Evolutionary conservation across 1,140 invertebrate species (phyloP), one percentile per base, ranked within the genome.

Genomic region (Spodoptera frugiperda): DNA sequence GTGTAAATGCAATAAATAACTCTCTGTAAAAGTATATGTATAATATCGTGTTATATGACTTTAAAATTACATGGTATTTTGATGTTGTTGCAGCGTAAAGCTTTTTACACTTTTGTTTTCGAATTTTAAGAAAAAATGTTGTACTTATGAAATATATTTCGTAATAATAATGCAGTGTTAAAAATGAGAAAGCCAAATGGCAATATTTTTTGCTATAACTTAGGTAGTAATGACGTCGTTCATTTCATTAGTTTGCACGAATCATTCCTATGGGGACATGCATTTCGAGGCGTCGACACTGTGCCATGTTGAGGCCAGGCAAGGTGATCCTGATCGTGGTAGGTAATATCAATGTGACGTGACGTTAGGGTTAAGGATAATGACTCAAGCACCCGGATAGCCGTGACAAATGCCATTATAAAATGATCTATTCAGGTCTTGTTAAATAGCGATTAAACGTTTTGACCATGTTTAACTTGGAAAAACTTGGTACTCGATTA

Each of bases 191-290:
- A 80, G 82, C 82, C 82, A 67, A 73, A 51, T 54, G 80, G 83
- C 81, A 79, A 80, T 81, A 83, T 82, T 82, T 80, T 68, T 84
- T 87, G 57, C 44, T 75, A 63, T 14, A 75, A 53, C n/a, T 17
- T 84, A 81, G 74, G 74, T 84, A 87, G 79, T 74, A 77, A 57
- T 76, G 84, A 75, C 85, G 83, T 88, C 25, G 48, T 59, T 85
- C 90, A 92, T 92, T 90, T 92, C 89, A 89, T 91, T 93, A 93
- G 92, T 89, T 93, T 93, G 92, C 91, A 94, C 92, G 92, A 94
- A 94, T 94, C 92, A 94, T 94, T 94, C 92, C 92, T 89, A 78
- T 84, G 80, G 86, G 90, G 84, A 83, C 82, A 80, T 85, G 72
- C 72, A 75, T 75, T 63, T 75, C 72, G 59, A 63, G 57, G 72